Percentiles rank a stretch among this genome's conserved stretches.
Evolutionary conservation across 2,888 invertebrate genomes (phyloP).

Genomic region (Phorcus lineatus): DNA sequence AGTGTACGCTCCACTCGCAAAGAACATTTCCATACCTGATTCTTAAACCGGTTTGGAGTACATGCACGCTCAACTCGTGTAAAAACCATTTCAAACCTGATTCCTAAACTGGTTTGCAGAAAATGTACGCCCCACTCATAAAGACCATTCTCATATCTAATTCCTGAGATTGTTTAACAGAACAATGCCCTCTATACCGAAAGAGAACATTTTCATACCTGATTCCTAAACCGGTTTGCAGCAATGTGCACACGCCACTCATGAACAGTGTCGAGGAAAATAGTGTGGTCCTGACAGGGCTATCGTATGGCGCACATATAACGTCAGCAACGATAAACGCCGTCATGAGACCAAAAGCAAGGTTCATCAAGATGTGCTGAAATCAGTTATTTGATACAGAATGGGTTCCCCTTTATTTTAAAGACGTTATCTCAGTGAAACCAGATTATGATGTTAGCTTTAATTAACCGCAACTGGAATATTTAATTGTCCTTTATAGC

Average conservation of each 20-base stretch:
- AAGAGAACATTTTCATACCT: constrained; percentile 36
- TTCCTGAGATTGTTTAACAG: no score
- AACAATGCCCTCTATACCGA: no score
- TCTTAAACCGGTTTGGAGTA: constrained; percentile 44
- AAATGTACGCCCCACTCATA: no score
- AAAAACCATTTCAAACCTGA: constrained; percentile 31
- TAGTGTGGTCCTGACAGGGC: constrained; percentile 50
- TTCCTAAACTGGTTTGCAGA: no score
- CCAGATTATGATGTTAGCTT: no score
- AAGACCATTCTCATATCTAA: no score
- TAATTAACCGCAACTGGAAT: no score
- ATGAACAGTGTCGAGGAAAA: constrained; percentile 54
- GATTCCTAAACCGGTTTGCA: constrained; percentile 47
- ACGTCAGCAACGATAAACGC: constrained; percentile 50
- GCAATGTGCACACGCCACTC: constrained; percentile 50
- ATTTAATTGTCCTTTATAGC: no score
- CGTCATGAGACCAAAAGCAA: constrained; percentile 48
- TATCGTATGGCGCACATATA: constrained; percentile 47
- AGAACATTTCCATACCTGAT: constrained; percentile 41
- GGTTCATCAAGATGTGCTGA: constrained; percentile 49
- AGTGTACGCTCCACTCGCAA: no score
- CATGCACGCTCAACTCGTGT: constrained; percentile 52
- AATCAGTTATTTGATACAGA: constrained; percentile 11
- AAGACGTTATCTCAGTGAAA: no score
- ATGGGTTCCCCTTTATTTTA: no score